Conservation (phyloP, 2,797 vertebrate genomes). For the Distichodus sexfasciatus region DNA sequence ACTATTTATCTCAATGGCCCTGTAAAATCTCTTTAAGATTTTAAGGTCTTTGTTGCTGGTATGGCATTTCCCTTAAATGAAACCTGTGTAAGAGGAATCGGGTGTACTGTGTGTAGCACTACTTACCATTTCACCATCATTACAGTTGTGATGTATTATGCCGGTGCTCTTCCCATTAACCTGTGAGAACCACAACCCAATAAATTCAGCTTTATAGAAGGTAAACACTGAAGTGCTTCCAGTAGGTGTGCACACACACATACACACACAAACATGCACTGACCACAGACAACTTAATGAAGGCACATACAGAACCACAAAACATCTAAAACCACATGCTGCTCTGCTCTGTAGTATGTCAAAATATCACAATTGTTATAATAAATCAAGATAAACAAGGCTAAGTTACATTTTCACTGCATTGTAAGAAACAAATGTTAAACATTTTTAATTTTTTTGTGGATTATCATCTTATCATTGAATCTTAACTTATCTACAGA, state of each 20-base stretch:
- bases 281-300: background rate
- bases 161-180: slow-evolving; percentile 61
- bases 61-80: slow-evolving; percentile 18
- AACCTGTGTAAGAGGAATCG: slow-evolving; percentile 51
- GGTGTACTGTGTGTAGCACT: slow-evolving; percentile 57
- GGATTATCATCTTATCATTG: background rate
- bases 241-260: background rate
- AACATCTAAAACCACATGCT: background rate
- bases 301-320: background rate
- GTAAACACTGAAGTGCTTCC: slow-evolving; percentile 25
- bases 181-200: slow-evolving; percentile 51
- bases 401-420: too few relatives aligned
- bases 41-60: background rate
- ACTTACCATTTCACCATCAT: slow-evolving; percentile 52
- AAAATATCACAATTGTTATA: too few relatives aligned
- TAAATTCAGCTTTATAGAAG: slow-evolving; percentile 61
- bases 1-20: background rate
- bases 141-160: slow-evolving; percentile 61
- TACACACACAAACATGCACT: too few relatives aligned
- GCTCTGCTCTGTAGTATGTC: too few relatives aligned
- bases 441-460: background rate
- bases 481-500: background rate
- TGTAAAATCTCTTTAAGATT: background rate
- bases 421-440: too few relatives aligned
- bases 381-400: too few relatives aligned